Conservation (phyloP, 2,113 vertebrate species). For the Opisthocomus hoazin region DNA sequence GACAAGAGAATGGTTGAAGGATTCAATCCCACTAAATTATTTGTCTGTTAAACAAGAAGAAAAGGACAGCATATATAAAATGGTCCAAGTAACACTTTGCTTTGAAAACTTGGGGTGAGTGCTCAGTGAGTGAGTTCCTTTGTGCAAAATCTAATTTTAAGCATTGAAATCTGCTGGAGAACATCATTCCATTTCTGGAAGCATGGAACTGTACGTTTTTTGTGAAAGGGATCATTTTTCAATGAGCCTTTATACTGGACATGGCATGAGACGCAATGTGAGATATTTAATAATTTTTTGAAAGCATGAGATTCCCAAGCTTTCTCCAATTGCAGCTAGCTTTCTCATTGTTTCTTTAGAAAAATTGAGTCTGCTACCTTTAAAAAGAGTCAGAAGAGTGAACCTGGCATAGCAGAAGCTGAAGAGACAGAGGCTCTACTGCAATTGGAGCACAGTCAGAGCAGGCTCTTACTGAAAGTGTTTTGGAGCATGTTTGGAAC, state of each 20-base stretch:
- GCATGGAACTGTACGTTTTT: not conserved
- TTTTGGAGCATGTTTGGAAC: conserved; percentile 81
- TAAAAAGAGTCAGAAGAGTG: conserved; percentile 30
- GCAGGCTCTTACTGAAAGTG: conserved; percentile 75
- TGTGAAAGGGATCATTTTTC: not conserved
- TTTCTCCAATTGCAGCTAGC: not conserved
- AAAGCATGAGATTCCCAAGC: not conserved
- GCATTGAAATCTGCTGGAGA: not conserved
- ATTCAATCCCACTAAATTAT: not conserved
- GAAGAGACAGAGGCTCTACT: conserved; percentile 80
- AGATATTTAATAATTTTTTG: not conserved
- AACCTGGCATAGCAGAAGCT: conserved; percentile 47
- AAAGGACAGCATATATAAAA: not conserved
- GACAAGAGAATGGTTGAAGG: not conserved
- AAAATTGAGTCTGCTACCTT: conserved; percentile 27
- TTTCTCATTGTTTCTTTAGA: conserved; percentile 55
- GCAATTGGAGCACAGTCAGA: conserved; percentile 65
- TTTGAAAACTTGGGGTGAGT: not conserved
- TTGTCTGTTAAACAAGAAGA: not conserved
- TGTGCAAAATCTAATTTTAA: not conserved
- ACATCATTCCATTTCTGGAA: not conserved
- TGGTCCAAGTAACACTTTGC: not conserved
- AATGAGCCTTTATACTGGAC: not conserved
- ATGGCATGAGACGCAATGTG: not conserved
- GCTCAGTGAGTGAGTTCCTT: not conserved